Base-by-base conservation (phyloP, 2,797 vertebrate genomes). In the Clarias laeviceps region DNA sequence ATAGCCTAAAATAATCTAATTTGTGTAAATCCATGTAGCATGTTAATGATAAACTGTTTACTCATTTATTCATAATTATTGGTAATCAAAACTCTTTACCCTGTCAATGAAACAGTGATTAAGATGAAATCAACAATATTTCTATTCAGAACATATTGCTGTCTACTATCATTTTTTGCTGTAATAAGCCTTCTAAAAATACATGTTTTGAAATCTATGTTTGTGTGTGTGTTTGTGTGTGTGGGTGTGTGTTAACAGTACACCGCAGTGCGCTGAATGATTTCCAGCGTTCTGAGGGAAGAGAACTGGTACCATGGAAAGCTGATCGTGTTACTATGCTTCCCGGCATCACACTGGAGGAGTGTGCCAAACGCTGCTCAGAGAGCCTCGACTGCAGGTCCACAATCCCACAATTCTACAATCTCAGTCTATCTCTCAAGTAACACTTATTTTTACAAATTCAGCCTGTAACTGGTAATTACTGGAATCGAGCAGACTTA, bases 221-320 rank as follows among this genome's bases (percentile, higher is more conserved):
- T 4, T 74, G 1, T n/a, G 22, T 72, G 66, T 34, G 15, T 73
- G 40, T 73, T 4, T 57, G n/a, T 69, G 29, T 82, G 27, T 66
- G 20, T 82, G 24, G 84, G 59, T 89, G 84, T 54, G 54, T 65
- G 45, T 65, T 86, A 22, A 5, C 87, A 98, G 97, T 93, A 45
- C 92, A 94, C 85, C 96, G 96, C 84, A 98, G 97, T 37, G 92
- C 96, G 0, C 90, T 99, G 78, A 99, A 99, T 89, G 96, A 97
- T 90, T 99, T 97, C 94, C 97, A 99, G 93, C 95, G 96, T 81
- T 96, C 97, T 0, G 96, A 96, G 88, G 97, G 97, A 78, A 93
- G 95, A 1, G 95, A 98, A 90, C 93, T 98, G 86, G 94, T 93
- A 45, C 54, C 92, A 27, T 94, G 93, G 85, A 92, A 94, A 54